Evolutionary conservation across 2,888 invertebrate genomes (phyloP).

Genomic region (Synergus laeviventris): DNA sequence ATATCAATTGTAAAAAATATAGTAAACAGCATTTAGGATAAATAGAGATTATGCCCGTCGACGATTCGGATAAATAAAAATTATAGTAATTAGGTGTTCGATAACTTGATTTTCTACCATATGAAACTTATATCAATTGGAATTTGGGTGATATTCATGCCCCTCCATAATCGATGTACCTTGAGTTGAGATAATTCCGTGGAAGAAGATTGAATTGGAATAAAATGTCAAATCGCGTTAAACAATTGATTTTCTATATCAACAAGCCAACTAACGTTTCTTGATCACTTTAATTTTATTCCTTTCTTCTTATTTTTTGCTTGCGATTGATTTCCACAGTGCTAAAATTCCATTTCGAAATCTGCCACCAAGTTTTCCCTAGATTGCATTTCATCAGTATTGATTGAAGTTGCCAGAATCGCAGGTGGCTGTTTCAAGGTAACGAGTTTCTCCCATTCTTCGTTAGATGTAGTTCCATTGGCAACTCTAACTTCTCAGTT

Average conservation of each 20-base stretch:
- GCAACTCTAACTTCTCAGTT: not conserved
- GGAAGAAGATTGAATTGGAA: constrained; percentile 1
- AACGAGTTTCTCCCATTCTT: not conserved
- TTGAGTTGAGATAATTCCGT: not conserved
- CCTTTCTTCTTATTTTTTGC: not conserved
- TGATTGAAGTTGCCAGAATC: not conserved
- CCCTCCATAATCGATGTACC: constrained; percentile 47
- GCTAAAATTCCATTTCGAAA: not conserved
- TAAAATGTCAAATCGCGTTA: not conserved
- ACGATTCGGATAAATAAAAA: too few relatives aligned
- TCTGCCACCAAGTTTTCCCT: not conserved
- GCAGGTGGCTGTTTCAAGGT: constrained; percentile 3
- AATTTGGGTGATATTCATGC: too few relatives aligned
- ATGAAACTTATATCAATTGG: too few relatives aligned
- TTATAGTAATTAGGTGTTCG: too few relatives aligned
- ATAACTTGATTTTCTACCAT: too few relatives aligned
- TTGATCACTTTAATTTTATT: not conserved
- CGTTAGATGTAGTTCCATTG: not conserved
- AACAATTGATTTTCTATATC: not conserved
- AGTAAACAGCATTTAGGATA: too few relatives aligned
- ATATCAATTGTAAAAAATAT: too few relatives aligned
- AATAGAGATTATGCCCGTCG: too few relatives aligned
- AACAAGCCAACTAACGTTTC: not conserved
- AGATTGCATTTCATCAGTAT: not conserved
- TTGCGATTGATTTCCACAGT: not conserved